Percentiles rank a stretch among this genome's conserved stretches.
These are phyloP conservation scores for Dromococcyx pavoninus DNA, from an alignment of 2,797 vertebrate species.

Conservation along the genomic window DNA sequence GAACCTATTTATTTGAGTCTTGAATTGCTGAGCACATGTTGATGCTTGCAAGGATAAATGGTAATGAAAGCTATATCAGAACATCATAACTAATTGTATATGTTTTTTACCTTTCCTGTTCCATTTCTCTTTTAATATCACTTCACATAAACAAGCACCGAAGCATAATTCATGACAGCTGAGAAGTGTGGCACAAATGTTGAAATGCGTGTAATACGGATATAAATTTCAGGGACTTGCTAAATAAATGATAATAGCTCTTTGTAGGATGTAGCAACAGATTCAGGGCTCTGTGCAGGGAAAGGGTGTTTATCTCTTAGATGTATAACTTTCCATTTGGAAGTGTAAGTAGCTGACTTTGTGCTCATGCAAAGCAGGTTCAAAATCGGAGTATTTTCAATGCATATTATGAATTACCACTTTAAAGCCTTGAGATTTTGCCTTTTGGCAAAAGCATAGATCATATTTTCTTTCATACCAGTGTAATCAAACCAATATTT, in stretches of 20 bases:
- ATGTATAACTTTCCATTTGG: background rate
- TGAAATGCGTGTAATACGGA: background rate
- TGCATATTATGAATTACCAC: background rate
- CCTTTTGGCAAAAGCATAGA: background rate
- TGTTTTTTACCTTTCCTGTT: background rate
- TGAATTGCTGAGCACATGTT: background rate
- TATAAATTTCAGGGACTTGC: background rate
- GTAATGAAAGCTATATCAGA: background rate
- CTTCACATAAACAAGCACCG: background rate
- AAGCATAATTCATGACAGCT: background rate
- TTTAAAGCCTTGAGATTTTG: background rate
- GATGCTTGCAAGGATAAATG: background rate
- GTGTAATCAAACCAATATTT: background rate
- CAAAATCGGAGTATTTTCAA: background rate
- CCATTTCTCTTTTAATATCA: background rate
- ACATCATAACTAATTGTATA: background rate
- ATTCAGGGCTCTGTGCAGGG: background rate
- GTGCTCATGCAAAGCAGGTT: background rate
- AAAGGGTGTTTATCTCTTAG: background rate
- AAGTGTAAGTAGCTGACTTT: background rate
- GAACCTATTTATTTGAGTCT: background rate
- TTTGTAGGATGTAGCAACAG: background rate
- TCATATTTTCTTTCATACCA: background rate
- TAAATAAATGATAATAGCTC: conserved; percentile 11
- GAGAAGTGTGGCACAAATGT: background rate